A percentile compares a stretch with the other conserved stretches of the same genome.
phyloP scores from a whole-genome alignment of 2,888 invertebrate genomes.

The Adela reaumurella region DNA sequence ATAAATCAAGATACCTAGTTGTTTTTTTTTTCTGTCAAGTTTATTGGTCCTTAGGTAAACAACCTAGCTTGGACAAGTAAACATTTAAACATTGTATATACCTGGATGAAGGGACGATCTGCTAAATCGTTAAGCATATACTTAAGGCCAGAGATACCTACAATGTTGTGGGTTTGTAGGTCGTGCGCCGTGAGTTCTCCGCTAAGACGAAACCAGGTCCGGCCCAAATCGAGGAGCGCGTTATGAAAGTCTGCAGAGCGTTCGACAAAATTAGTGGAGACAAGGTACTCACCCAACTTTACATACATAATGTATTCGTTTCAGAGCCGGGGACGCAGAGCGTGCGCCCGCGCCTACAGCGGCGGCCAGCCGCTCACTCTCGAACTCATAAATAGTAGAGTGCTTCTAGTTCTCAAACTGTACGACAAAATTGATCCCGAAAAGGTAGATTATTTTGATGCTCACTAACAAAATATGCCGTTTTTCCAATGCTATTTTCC shows the following conservation, averaged over 20 bases:
- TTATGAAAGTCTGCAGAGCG: conserved; percentile 80
- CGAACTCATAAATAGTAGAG: conserved; percentile 82
- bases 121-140: too few relatives aligned
- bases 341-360: conserved; percentile 71
- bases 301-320: conserved; percentile 36
- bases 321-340: too few relatives aligned
- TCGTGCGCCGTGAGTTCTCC: conserved; percentile 22
- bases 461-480: conserved; percentile 19
- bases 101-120: too few relatives aligned
- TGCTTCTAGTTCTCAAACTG: conserved; percentile 91
- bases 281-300: conserved; percentile 65
- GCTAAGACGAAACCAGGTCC: conserved; percentile 50
- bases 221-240: conserved; percentile 72
- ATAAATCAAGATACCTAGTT: too few relatives aligned
- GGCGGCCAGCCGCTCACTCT: conserved; percentile 73
- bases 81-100: too few relatives aligned
- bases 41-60: too few relatives aligned
- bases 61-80: too few relatives aligned
- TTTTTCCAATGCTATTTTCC: conserved; percentile 7
- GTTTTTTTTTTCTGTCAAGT: too few relatives aligned
- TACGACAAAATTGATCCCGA: conserved; percentile 95
- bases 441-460: conserved; percentile 74
- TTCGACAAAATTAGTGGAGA: conserved; percentile 86
- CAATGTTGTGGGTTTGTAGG: not conserved
- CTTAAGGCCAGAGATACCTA: too few relatives aligned